Evolutionary conservation across 2,888 invertebrate species (phyloP).

Genomic region (Scaptomyza flava): DNA sequence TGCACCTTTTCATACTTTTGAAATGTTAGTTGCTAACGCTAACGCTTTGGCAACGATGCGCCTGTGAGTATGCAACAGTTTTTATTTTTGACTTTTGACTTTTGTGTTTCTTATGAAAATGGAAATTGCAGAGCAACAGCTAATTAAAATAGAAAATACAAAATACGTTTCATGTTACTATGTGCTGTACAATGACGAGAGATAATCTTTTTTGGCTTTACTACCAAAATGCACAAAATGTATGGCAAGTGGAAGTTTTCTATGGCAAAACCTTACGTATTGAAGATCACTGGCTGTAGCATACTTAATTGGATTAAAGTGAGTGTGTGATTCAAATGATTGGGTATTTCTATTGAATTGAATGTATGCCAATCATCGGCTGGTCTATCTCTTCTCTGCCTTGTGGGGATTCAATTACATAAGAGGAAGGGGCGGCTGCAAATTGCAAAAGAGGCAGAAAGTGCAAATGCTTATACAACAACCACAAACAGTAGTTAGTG

Average conservation of each 20-base stretch:
- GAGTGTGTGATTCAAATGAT: background rate
- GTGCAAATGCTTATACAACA: conserved; percentile 37
- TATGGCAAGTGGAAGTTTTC: no score
- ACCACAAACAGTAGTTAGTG: conserved; percentile 15
- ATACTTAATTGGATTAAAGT: background rate
- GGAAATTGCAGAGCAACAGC: no score
- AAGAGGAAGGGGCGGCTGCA: conserved; percentile 18
- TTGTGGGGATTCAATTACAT: conserved; percentile 69
- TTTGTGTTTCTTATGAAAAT: background rate
- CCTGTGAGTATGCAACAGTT: conserved; percentile 25
- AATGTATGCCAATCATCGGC: conserved; percentile 33
- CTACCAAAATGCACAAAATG: background rate
- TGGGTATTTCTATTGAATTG: background rate
- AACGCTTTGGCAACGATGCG: background rate
- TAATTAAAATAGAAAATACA: no score
- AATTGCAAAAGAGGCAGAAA: conserved; percentile 8
- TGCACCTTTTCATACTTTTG: background rate
- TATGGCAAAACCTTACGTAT: no score
- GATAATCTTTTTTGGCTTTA: background rate
- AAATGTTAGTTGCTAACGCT: background rate
- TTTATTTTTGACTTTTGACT: background rate
- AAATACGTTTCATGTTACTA: no score
- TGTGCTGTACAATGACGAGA: background rate
- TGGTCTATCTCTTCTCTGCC: conserved; percentile 29
- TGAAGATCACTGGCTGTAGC: no score